Evolutionary conservation across 2,113 vertebrate genomes (phyloP).

Genomic region (Sus scrofa): T2T-Sscrofa CM000818.6:90343001-90343500

Average conservation of each 20-base stretch:
- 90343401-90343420: background rate
- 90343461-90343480: background rate
- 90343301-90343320: background rate
- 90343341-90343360: background rate
- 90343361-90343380: background rate
- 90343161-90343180: background rate
- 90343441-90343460: background rate
- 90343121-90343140: background rate
- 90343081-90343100: background rate
- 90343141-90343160: background rate
- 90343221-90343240: background rate
- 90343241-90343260: background rate
- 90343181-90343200: background rate
- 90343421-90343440: background rate
- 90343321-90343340: background rate
- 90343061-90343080: background rate
- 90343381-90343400: background rate
- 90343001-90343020: background rate
- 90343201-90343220: background rate
- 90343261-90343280: background rate
- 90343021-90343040: background rate
- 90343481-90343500: background rate
- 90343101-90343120: background rate
- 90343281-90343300: background rate
- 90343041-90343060: background rate